A percentile compares a stretch with the other conserved stretches of the same genome.
Evolutionary conservation across 2,113 vertebrate genomes (phyloP).

Genomic region (Taurulus bubalis): DNA sequence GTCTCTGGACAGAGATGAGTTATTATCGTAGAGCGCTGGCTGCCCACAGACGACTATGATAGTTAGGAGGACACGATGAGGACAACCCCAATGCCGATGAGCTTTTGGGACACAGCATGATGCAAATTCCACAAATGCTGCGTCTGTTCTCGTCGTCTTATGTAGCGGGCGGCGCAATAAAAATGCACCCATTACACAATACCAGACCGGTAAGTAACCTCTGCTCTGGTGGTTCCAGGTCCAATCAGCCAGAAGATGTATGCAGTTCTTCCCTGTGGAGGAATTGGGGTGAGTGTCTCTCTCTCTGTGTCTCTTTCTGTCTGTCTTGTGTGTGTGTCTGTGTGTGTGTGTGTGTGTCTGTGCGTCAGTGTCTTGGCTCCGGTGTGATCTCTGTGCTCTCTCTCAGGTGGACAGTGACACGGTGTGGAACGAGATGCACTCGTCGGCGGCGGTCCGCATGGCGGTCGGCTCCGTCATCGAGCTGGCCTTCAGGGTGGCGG

Average conservation of each 20-base stretch:
- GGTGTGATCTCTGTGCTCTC: slow-evolving; percentile 20
- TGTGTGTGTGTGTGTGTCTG: background rate
- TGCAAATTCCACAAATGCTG: no score
- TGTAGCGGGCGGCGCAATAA: no score
- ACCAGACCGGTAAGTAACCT: background rate
- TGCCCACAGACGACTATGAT: no score
- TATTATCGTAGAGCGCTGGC: no score
- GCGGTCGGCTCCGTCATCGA: slow-evolving; percentile 78
- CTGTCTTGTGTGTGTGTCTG: background rate
- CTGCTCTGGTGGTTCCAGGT: slow-evolving; percentile 55
- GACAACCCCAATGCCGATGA: no score
- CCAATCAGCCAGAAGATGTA: slow-evolving; percentile 82
- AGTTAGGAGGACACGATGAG: no score
- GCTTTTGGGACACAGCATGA: no score
- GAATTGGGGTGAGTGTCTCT: slow-evolving; percentile 70
- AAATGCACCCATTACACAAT: no score
- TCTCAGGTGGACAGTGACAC: slow-evolving; percentile 79
- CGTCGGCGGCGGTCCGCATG: slow-evolving; percentile 77
- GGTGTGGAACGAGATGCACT: slow-evolving; percentile 81
- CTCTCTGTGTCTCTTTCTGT: background rate
- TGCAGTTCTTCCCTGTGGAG: slow-evolving; percentile 78
- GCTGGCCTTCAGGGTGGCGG: slow-evolving; percentile 76
- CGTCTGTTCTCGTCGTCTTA: no score
- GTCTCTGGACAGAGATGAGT: no score
- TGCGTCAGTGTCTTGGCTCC: background rate